A percentile compares a stretch with the other conserved stretches of the same genome.
Evolutionary conservation across 1,140 invertebrate genomes (phyloP).

Genomic region (Oreohelix idahoensis): DNA sequence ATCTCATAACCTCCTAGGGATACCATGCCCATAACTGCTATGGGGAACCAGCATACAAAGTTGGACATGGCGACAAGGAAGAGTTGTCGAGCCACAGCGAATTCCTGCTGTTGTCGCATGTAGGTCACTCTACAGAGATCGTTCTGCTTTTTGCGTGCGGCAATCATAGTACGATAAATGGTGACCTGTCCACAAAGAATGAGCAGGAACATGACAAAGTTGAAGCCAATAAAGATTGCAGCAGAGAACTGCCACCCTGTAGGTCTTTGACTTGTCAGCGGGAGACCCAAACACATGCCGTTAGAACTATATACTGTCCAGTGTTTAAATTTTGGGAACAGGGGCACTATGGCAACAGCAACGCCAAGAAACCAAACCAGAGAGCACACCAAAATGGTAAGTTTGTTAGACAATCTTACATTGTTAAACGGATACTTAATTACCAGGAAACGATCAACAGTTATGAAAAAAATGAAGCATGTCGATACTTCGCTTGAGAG

Average conservation of each 20-base stretch:
- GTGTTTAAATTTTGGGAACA: conserved; percentile 3
- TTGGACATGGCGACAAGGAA: conserved; percentile 47
- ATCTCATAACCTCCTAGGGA: conserved; percentile 39
- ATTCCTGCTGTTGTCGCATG: conserved; percentile 34
- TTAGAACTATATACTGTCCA: conserved; percentile 41
- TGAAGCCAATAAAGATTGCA: conserved; percentile 49
- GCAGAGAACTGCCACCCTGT: conserved; percentile 50
- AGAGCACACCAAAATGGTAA: conserved; percentile 19
- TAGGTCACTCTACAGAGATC: not conserved
- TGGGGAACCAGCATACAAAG: conserved; percentile 53
- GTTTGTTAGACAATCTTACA: conserved; percentile 22
- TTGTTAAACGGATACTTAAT: conserved; percentile 54
- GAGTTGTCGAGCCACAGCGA: conserved; percentile 45
- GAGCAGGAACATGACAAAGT: conserved; percentile 47
- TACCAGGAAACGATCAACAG: conserved; percentile 56
- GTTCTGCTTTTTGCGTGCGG: not conserved
- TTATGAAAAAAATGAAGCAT: conserved; percentile 56
- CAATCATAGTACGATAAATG: conserved; percentile 44
- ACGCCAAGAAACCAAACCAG: conserved; percentile 43
- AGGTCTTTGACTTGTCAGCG: conserved; percentile 37
- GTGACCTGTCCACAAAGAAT: conserved; percentile 48
- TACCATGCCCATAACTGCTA: conserved; percentile 50
- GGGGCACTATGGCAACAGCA: conserved; percentile 44
- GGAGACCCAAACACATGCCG: conserved; percentile 53
- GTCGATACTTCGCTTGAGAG: conserved; percentile 58